Evolutionary conservation across 2,888 invertebrate genomes (phyloP).

Genomic region (Pollenia angustigena): DNA sequence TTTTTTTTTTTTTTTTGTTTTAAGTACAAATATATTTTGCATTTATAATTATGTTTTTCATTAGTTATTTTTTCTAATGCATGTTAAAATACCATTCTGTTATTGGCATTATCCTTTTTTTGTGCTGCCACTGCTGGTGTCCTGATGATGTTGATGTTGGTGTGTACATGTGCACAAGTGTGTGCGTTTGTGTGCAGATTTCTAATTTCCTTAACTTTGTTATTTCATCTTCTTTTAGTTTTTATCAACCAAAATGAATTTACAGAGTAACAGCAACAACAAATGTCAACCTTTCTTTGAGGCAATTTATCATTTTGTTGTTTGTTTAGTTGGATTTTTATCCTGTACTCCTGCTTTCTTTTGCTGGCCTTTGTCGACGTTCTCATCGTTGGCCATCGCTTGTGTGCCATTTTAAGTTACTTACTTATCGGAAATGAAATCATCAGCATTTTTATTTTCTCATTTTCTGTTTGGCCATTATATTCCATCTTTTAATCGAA

Average conservation of each 20-base stretch:
- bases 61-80: constrained; percentile 52
- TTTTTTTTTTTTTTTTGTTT: constrained; percentile 21
- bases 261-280: constrained; percentile 51
- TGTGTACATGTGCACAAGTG: neutral
- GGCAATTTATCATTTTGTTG: constrained; percentile 73
- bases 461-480: constrained; percentile 70
- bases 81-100: constrained; percentile 61
- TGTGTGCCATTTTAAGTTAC: constrained; percentile 68
- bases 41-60: constrained; percentile 71
- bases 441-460: constrained; percentile 73
- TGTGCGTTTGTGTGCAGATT: constrained; percentile 30
- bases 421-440: constrained; percentile 74
- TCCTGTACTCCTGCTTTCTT: constrained; percentile 27
- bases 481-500: constrained; percentile 67
- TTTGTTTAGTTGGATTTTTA: constrained; percentile 32
- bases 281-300: constrained; percentile 73
- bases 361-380: constrained; percentile 43
- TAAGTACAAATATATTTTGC: constrained; percentile 57
- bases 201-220: constrained; percentile 74
- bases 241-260: constrained; percentile 44
- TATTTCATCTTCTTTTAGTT: constrained; percentile 68
- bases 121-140: constrained; percentile 32
- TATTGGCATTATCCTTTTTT: constrained; percentile 71
- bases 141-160: constrained; percentile 5
- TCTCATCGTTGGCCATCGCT: constrained; percentile 50